These are phyloP conservation scores for Acanthornis magna DNA, from an alignment of 2,797 vertebrate genomes.

Conservation along the genomic window DNA sequence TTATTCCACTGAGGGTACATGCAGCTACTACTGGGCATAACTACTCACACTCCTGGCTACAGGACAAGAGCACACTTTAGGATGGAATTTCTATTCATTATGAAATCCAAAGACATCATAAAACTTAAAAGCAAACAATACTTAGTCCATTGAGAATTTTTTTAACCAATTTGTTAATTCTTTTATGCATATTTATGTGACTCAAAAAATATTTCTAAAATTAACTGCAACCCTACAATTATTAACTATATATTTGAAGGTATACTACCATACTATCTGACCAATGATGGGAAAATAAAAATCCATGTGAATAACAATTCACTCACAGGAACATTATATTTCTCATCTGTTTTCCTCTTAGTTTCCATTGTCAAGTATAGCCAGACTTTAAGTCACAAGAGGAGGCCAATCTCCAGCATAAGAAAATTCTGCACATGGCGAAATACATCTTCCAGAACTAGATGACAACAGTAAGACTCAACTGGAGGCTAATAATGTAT, in stretches of 20 bases:
- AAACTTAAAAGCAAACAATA: background rate
- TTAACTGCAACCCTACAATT: background rate
- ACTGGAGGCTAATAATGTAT: background rate
- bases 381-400: background rate
- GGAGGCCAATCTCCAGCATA: background rate
- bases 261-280: background rate
- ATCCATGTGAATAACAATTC: background rate
- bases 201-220: background rate
- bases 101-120: background rate
- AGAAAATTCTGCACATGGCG: background rate
- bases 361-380: background rate
- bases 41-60: background rate
- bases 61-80: background rate
- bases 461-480: background rate
- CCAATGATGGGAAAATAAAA: background rate
- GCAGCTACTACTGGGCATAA: background rate
- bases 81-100: background rate
- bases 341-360: background rate
- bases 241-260: background rate
- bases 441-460: background rate
- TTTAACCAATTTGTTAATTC: background rate
- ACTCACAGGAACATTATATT: background rate
- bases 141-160: background rate
- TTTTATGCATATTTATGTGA: background rate
- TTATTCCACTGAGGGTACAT: background rate